Percentiles rank a stretch among this genome's conserved stretches.
These are phyloP conservation scores for Anhinga anhinga DNA, from an alignment of 2,113 vertebrate genomes.

Conservation along the genomic window DNA sequence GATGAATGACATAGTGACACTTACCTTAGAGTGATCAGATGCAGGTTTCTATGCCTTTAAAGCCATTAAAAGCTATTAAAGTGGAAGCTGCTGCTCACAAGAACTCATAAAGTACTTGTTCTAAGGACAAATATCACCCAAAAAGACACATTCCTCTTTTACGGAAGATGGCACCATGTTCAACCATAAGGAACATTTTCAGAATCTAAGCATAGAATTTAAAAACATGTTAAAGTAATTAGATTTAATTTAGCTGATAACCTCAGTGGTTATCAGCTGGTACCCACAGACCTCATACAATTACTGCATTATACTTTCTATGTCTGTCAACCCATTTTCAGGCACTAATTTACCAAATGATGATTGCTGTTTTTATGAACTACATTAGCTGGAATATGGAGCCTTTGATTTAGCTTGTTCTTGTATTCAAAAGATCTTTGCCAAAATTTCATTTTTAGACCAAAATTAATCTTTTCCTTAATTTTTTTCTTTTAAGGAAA, in stretches of 20 bases:
- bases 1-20: background rate
- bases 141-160: background rate
- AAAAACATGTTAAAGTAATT: background rate
- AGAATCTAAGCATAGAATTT: background rate
- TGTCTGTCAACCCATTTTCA: constrained; percentile 1
- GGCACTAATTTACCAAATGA: constrained; percentile 30
- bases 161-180: background rate
- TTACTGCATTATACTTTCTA: background rate
- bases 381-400: background rate
- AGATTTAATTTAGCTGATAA: background rate
- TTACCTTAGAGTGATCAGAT: background rate
- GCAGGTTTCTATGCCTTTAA: background rate
- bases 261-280: background rate
- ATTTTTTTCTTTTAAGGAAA: background rate
- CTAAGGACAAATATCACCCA: background rate
- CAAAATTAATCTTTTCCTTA: background rate
- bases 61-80: background rate
- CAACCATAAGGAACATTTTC: background rate
- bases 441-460: background rate
- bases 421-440: background rate
- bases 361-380: constrained; percentile 25
- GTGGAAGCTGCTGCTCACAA: background rate
- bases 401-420: background rate
- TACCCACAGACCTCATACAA: background rate
- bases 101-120: background rate